Evolutionary conservation across 2,888 invertebrate species (phyloP), one percentile per base, ranked within the genome.

Genomic region (Tipula lateralis): DNA sequence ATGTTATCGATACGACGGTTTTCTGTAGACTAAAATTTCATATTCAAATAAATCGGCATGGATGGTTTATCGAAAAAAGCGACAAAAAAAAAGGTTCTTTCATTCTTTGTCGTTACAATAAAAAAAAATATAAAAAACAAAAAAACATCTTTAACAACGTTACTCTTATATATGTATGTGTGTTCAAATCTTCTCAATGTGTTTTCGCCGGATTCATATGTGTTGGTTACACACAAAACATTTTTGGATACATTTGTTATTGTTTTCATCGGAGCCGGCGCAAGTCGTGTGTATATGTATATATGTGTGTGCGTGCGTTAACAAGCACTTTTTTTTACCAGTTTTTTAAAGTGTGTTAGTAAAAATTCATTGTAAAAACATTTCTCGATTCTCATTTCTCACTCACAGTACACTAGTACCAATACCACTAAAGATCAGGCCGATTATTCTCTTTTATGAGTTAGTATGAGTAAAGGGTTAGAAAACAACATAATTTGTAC

Each of bases 1-100:
- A 16, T 83, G 84, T 83, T 50, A 66, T 84, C 84, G 44, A 50
- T 84, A 50, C 84, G 84, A 84, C 83, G 84, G 84, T 84, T 84
- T 39, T 66, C 83, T 84, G 44, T 50, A 84, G 84, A 84, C 84
- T 84, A 66, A 84, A 39, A 39, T 9, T 39, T 39, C 13, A 13
- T 12, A 39, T 39, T 39, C 13, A 39, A n/a, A 39, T 2, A 39
- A 39, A 39, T 39, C 39, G 39, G 39, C 39, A 39, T 39, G 39
- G 39, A 39, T 39, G 39, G 39, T 39, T 39, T 39, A 39, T 39
- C 39, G 39, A 39, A 9, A 39, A 39, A 39, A 39, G 39, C 39
- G 39, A 39, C 39, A 39, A 12, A 13, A 39, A 39, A 36, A 39
- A 39, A 39, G 39, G 39, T 39, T 39, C 13, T 39, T 39, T 39